Evolutionary conservation across 2,888 invertebrate species (phyloP), one percentile per base, ranked within the genome.

Genomic region (Hipparchia semele): DNA sequence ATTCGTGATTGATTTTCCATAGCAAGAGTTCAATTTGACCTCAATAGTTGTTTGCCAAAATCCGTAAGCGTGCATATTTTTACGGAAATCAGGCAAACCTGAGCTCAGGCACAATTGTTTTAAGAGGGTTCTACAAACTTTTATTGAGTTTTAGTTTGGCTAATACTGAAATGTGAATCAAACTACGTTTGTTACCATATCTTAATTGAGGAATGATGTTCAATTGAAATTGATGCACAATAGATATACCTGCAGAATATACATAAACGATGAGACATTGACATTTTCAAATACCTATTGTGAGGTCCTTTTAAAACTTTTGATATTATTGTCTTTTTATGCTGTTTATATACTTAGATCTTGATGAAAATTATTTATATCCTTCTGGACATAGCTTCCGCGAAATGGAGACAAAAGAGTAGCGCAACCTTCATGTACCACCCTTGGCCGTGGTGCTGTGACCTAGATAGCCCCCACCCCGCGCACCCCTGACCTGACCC

Each of bases 371-470:
- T 13, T 58, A 49, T 49, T 58, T 56, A 13, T 13, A 56, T n/a
- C 56, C 56, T 13, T 13, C 23, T 23, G 58, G 23, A 23, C 13
- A 58, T 58, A 58, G 58, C 53, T 65, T 65, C 33, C 12, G 12
- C 12, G 65, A 53, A 65, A 53, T 33, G 23, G 33, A 58, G 68
- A 68, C 68, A 68, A 68, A 68, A 59, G 59, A 68, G 59, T 61
- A 53, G 60, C 51, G 80, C 90, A 92, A 93, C 91, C 92, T 92
- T 92, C 89, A 87, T 81, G 80, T 84, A 84, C 85, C 90, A 92
- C 91, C 92, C 92, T 93, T 93, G 92, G 92, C 92, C 92, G 90
- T 93, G 92, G 90, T 88, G 84, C 80, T 88, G 84, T 84, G 91
- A 91, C 92, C 91, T 86, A 91, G 87, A 87, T 92, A 80, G 80